Conservation (phyloP, 2,113 vertebrate genomes). For the Procapra przewalskii region DNA sequence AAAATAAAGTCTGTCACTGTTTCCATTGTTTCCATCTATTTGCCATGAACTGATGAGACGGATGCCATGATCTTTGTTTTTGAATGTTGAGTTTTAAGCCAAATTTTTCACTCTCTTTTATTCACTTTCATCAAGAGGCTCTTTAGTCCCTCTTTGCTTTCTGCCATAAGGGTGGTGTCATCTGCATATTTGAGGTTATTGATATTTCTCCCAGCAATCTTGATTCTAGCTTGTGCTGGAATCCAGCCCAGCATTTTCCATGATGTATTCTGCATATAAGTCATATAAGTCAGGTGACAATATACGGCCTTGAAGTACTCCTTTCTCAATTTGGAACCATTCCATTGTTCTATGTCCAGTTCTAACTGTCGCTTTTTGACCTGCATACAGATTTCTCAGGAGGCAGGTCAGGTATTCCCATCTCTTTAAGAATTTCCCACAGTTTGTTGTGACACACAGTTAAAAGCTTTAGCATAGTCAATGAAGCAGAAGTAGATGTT, state of each 20-base stretch:
- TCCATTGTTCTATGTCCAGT: neutral
- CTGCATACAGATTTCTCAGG: neutral
- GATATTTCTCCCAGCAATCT: neutral
- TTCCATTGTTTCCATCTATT: neutral
- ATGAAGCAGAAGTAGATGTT: neutral
- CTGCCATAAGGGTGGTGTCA: neutral
- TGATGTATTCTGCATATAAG: neutral
- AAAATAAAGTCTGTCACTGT: neutral
- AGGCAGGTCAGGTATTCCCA: neutral
- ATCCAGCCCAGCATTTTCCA: neutral
- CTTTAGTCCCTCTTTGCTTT: neutral
- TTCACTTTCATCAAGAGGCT: neutral
- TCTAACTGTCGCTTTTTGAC: neutral
- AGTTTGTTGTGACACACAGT: neutral
- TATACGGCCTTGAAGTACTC: neutral
- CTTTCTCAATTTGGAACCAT: neutral
- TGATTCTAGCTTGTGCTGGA: neutral
- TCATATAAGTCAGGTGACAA: neutral
- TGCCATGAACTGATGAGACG: neutral
- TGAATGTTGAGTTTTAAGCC: neutral
- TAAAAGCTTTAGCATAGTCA: neutral
- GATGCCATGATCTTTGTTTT: neutral
- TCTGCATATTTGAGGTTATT: neutral
- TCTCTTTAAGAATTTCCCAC: neutral
- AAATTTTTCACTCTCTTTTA: neutral